Percentiles rank a stretch among this genome's conserved stretches.
These are phyloP conservation scores for Neoitamus cyanurus DNA, from an alignment of 2,888 invertebrate genomes.

Conservation along the genomic window DNA sequence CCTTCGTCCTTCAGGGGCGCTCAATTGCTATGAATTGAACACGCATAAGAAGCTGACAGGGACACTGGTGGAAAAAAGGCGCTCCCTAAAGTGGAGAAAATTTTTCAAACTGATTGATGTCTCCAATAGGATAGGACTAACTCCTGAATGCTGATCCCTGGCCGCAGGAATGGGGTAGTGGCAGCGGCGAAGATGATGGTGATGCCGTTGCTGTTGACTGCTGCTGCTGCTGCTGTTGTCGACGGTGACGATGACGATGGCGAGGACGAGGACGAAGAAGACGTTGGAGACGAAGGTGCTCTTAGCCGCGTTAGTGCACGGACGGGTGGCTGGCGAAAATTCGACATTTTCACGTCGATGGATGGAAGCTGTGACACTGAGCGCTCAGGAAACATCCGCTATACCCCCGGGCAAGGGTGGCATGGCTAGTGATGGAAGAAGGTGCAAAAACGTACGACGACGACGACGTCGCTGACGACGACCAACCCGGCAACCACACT, in stretches of 20 bases:
- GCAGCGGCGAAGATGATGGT: background rate
- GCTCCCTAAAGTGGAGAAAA: conserved; percentile 33
- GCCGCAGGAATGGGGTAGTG: background rate
- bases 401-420: background rate
- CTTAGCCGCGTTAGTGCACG: background rate
- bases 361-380: conserved; percentile 27
- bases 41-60: conserved; percentile 1
- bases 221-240: background rate
- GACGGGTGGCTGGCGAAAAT: background rate
- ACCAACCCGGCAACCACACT: conserved; percentile 35
- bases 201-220: background rate
- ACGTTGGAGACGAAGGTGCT: background rate
- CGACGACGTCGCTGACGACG: background rate
- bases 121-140: conserved; percentile 31
- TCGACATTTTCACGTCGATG: conserved; percentile 33
- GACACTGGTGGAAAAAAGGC: background rate
- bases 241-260: background rate
- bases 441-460: conserved; percentile 30
- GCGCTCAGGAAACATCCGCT: background rate
- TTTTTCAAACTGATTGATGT: conserved; percentile 46
- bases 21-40: background rate
- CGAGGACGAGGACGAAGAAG: background rate
- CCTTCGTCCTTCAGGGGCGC: background rate
- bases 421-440: background rate
- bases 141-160: conserved; percentile 32